Evolutionary conservation across 2,888 invertebrate genomes (phyloP).

Genomic region (Troides aeacus): DNA sequence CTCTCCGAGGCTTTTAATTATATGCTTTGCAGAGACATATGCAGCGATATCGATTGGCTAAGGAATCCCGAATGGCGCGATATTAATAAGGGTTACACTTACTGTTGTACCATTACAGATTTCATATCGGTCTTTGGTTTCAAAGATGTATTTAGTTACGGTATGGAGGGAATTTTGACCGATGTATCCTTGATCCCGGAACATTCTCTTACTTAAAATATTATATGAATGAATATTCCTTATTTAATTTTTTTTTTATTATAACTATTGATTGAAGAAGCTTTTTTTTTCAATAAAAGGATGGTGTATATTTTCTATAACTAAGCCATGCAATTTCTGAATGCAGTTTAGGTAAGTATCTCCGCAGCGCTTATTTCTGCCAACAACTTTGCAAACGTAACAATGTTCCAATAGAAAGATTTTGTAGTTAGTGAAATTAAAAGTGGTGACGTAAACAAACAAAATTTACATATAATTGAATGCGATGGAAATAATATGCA

Average conservation of each 20-base stretch:
- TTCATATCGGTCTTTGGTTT: slow-evolving; percentile 47
- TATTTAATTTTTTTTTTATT: not conserved
- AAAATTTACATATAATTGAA: too few species aligned
- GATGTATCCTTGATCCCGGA: slow-evolving; percentile 19
- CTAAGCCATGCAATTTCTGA: too few species aligned
- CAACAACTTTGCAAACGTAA: too few species aligned
- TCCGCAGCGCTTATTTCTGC: too few species aligned
- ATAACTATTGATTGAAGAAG: not conserved
- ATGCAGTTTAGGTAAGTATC: too few species aligned
- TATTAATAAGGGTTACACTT: slow-evolving; percentile 46
- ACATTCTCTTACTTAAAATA: not conserved
- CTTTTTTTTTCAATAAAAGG: not conserved
- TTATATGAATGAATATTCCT: not conserved
- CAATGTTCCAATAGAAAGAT: too few species aligned
- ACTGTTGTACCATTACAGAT: slow-evolving; percentile 48
- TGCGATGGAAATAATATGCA: too few species aligned
- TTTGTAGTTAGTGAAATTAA: too few species aligned
- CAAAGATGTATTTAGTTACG: slow-evolving; percentile 34
- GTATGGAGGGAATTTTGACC: slow-evolving; percentile 28
- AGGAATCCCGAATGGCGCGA: slow-evolving; percentile 43
- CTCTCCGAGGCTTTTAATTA: slow-evolving; percentile 33
- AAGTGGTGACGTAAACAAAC: too few species aligned
- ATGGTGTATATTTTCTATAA: too few species aligned
- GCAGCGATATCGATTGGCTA: slow-evolving; percentile 49
- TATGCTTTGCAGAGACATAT: slow-evolving; percentile 51